These are phyloP conservation scores for Sapajus apella DNA, from an alignment of 2,113 vertebrate species.

Conservation along the genomic window DNA sequence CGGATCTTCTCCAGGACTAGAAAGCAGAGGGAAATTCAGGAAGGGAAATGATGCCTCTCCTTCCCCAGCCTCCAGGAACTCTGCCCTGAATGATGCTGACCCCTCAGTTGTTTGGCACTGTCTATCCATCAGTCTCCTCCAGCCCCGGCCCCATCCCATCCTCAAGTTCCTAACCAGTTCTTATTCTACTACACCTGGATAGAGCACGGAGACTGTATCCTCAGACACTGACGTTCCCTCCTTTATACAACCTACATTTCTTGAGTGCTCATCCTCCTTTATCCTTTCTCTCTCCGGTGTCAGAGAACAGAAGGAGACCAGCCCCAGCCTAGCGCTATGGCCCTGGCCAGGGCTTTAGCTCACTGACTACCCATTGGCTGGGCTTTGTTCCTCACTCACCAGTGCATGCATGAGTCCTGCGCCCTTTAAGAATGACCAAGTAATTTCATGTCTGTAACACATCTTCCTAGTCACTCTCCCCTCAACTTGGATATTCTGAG, in stretches of 20 bases:
- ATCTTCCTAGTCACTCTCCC: neutral
- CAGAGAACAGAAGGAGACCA: neutral
- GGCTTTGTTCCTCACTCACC: neutral
- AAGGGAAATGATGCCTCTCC: neutral
- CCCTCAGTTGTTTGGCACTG: too few relatives aligned
- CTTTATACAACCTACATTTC: neutral
- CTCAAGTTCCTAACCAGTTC: neutral
- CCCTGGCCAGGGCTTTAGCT: neutral
- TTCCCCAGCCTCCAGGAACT: neutral
- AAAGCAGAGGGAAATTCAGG: neutral
- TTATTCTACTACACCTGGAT: neutral
- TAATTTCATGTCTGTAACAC: neutral
- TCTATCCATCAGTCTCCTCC: neutral
- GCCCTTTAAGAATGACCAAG: neutral
- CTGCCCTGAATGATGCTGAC: neutral
- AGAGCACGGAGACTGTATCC: neutral
- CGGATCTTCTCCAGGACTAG: constrained; percentile 97
- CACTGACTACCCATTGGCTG: neutral
- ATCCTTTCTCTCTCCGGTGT: neutral
- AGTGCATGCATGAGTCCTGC: neutral
- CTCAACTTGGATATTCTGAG: neutral
- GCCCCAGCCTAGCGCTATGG: neutral
- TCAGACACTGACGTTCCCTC: neutral
- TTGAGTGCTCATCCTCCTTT: neutral
- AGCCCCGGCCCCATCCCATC: neutral